These are phyloP conservation scores for Thaumatotibia leucotreta DNA, from an alignment of 1,140 invertebrate species.

Conservation along the genomic window DNA sequence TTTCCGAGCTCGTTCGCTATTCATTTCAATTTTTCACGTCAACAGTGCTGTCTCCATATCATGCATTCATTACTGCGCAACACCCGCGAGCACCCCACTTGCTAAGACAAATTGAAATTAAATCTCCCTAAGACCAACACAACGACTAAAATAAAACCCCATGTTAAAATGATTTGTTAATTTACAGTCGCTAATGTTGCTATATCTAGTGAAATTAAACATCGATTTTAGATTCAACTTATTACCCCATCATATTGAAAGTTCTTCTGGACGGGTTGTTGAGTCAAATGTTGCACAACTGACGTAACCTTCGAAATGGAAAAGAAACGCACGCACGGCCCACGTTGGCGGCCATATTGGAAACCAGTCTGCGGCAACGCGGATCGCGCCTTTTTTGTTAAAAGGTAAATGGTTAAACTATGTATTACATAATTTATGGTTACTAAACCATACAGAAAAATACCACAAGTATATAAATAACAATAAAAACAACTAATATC, in stretches of 20 bases:
- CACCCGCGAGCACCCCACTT: slow-evolving; percentile 52
- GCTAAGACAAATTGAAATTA: slow-evolving; percentile 67
- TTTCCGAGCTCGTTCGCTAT: background rate
- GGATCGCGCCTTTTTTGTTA: slow-evolving; percentile 3
- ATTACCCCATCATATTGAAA: slow-evolving; percentile 33
- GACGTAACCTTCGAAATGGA: slow-evolving; percentile 51
- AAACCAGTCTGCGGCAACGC: slow-evolving; percentile 22
- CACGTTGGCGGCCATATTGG: slow-evolving; percentile 34
- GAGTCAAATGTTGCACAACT: slow-evolving; percentile 37
- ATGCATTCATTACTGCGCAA: slow-evolving; percentile 50
- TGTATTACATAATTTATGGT: background rate
- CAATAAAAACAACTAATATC: no score
- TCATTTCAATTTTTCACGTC: slow-evolving; percentile 18
- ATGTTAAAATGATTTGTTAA: background rate
- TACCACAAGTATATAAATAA: no score
- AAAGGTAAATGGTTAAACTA: background rate
- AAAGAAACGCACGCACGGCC: slow-evolving; percentile 52
- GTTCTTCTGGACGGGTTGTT: slow-evolving; percentile 36
- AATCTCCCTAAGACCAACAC: slow-evolving; percentile 64
- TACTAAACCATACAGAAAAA: no score
- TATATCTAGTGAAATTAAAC: background rate
- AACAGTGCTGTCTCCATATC: slow-evolving; percentile 39
- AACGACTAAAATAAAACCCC: slow-evolving; percentile 25
- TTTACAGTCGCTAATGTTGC: no score
- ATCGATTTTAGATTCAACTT: background rate